Evolutionary conservation across 2,797 vertebrate genomes (phyloP), one percentile per base, ranked within the genome.

Genomic region (Enoplosus armatus): DNA sequence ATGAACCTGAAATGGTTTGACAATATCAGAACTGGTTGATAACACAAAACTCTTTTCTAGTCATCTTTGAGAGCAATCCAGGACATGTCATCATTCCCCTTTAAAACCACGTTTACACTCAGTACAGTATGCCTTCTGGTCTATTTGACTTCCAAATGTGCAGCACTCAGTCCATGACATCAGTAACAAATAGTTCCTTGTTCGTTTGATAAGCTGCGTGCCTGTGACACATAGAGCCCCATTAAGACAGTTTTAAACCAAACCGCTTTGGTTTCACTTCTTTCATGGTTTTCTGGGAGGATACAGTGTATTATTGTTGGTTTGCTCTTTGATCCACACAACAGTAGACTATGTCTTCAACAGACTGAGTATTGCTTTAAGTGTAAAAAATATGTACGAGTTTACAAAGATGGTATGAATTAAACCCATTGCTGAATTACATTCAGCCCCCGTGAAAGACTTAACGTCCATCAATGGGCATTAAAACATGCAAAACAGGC

Each of bases 81-180:
- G 12, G 15, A 58, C 39, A 27, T 29, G 10, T 62, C 45, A 56
- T 62, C 62, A 61, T 14, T 10, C 41, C 15, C 29, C 43, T 53
- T 18, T 74, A 58, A 75, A 83, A 63, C 15, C 5, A n/a, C 22
- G 29, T 66, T 59, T 39, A 63, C 39, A 33, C 15, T 61, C 2
- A 51, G 24, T 29, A 48, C 10, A 48, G 43, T 12, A 67, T 31
- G 18, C 78, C 35, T 63, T 72, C 6, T 11, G 3, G 6, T 71
- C 3, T 45, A 78, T 84, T 90, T 88, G 86, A 85, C 83, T 87
- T 63, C 53, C 87, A 89, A 82, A 86, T 86, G 56, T 60, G 22
- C 27, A 64, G 41, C 65, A 20, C 14, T 54, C 33, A 29, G 22
- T 43, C 35, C 50, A 48, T 74, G 72, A 48, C 54, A 77, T 70